Evolutionary conservation across 1,140 invertebrate species (phyloP).

Genomic region (Eulimnadia texana): DNA sequence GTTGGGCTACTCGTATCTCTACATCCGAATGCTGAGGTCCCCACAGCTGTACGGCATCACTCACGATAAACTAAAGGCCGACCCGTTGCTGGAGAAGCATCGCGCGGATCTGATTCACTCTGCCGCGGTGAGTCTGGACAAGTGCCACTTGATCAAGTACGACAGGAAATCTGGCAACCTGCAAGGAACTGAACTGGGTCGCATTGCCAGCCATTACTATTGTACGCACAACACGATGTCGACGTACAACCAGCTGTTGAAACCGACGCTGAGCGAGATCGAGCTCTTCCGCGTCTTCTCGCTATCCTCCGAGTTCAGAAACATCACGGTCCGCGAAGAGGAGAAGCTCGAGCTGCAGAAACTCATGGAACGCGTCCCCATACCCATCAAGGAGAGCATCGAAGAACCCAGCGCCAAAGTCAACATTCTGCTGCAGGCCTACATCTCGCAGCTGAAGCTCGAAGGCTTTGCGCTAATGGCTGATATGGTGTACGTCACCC

Average conservation of each 20-base stretch:
- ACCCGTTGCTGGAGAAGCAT: slow-evolving; percentile 71
- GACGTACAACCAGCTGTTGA: slow-evolving; percentile 91
- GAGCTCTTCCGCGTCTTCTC: slow-evolving; percentile 98
- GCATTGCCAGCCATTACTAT: slow-evolving; percentile 97
- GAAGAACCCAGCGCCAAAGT: slow-evolving; percentile 98
- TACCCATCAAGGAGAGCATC: slow-evolving; percentile 97
- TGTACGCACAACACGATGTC: slow-evolving; percentile 93
- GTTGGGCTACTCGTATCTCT: slow-evolving; percentile 94
- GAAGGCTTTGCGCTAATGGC: slow-evolving; percentile 97
- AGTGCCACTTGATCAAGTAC: slow-evolving; percentile 85
- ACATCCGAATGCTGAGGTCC: slow-evolving; percentile 72
- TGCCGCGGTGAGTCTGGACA: slow-evolving; percentile 78
- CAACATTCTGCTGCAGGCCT: slow-evolving; percentile 88
- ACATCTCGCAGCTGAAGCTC: slow-evolving; percentile 95
- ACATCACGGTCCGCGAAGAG: slow-evolving; percentile 90
- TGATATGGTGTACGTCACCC: slow-evolving; percentile 98
- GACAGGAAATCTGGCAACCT: slow-evolving; percentile 90
- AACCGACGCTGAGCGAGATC: slow-evolving; percentile 93
- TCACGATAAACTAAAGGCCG: slow-evolving; percentile 60
- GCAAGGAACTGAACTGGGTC: slow-evolving; percentile 77
- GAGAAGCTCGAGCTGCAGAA: slow-evolving; percentile 96
- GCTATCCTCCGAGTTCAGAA: slow-evolving; percentile 83
- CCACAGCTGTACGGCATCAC: slow-evolving; percentile 80
- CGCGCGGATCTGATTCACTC: slow-evolving; percentile 94
- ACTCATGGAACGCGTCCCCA: slow-evolving; percentile 91